These are phyloP conservation scores for Hydropotes inermis DNA, from an alignment of 2,113 vertebrate genomes.

Conservation along the genomic window DNA sequence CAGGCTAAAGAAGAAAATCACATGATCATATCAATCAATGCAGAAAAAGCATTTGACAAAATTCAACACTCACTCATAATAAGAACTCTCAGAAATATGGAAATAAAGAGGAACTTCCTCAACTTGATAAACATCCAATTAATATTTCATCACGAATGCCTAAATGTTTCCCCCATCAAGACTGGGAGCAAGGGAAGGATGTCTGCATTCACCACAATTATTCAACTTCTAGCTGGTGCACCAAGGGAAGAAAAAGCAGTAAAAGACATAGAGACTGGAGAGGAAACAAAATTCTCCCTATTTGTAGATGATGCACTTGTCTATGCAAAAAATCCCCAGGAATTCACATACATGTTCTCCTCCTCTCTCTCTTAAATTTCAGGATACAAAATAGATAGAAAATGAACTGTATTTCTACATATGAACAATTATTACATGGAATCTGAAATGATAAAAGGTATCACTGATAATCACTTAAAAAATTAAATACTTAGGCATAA, in stretches of 20 bases:
- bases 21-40: neutral
- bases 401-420: neutral
- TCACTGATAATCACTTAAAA: neutral
- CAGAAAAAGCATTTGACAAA: neutral
- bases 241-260: neutral
- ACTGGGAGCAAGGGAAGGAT: neutral
- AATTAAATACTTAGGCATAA: neutral
- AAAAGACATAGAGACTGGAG: neutral
- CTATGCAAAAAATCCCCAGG: neutral
- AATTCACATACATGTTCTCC: neutral
- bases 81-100: neutral
- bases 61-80: neutral
- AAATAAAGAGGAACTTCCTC: neutral
- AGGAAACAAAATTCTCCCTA: neutral
- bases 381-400: neutral
- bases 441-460: neutral
- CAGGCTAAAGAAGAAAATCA: neutral
- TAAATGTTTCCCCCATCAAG: neutral
- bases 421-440: neutral
- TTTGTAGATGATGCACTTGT: neutral
- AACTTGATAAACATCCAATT: neutral
- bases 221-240: neutral
- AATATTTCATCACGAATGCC: neutral
- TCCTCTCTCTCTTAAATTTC: neutral
- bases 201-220: neutral